phyloP scores from a whole-genome alignment of 1,140 invertebrate genomes.

The Euglossa dilemma region DNA sequence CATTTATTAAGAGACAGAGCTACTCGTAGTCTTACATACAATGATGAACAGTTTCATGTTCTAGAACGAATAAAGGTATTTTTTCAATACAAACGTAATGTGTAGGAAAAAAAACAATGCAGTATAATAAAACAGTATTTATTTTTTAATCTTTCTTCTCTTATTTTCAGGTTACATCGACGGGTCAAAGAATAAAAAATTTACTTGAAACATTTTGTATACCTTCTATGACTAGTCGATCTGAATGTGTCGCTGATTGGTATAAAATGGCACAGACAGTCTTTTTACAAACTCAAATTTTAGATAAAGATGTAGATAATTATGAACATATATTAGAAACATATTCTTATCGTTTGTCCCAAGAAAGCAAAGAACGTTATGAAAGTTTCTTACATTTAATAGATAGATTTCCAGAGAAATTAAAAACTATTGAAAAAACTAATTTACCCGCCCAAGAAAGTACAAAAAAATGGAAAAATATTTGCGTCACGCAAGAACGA shows the following conservation, averaged over 20 bases:
- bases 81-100: neutral
- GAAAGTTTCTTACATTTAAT: conserved; percentile 73
- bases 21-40: conserved; percentile 92
- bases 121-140: conserved; percentile 15
- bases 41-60: conserved; percentile 97
- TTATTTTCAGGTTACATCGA: conserved; percentile 83
- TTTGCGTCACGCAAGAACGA: conserved; percentile 80
- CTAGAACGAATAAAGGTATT: conserved; percentile 89
- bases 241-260: conserved; percentile 91
- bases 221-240: conserved; percentile 86
- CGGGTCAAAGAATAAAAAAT: conserved; percentile 86
- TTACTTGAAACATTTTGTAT: conserved; percentile 86
- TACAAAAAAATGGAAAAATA: conserved; percentile 78
- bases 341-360: conserved; percentile 75
- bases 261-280: conserved; percentile 92
- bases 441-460: conserved; percentile 69
- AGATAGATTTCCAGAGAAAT: conserved; percentile 72
- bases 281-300: conserved; percentile 88
- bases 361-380: conserved; percentile 77
- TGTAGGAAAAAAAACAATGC: neutral
- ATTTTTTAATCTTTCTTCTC: conserved; percentile 11
- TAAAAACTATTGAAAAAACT: conserved; percentile 65
- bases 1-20: conserved; percentile 93
- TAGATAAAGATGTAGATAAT: conserved; percentile 87
- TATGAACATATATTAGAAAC: conserved; percentile 80